Evolutionary conservation across 2,888 invertebrate genomes (phyloP).

Genomic region (Hirtodrosophila duncani): DNA sequence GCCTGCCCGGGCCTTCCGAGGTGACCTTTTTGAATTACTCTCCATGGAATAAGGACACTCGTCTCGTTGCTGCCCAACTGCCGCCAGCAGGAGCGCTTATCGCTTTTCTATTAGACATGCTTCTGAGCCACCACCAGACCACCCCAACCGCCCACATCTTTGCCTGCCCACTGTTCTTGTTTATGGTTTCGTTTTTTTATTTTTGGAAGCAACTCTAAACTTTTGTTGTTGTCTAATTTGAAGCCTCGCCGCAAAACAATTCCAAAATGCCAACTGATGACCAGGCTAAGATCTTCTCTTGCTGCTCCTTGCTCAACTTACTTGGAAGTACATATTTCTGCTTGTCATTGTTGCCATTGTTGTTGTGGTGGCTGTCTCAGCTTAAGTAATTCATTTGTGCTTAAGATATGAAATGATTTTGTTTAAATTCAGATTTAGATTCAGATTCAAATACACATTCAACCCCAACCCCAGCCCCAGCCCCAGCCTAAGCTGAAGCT

Average conservation of each 20-base stretch:
- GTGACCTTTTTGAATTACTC: constrained; percentile 67
- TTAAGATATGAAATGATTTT: constrained; percentile 62
- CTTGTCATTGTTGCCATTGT: constrained; percentile 10
- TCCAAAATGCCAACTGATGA: constrained; percentile 28
- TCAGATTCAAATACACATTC: constrained; percentile 66
- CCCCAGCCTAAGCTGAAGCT: too few relatives aligned
- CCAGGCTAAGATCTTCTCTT: constrained; percentile 30
- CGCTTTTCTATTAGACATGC: constrained; percentile 62
- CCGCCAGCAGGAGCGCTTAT: constrained; percentile 39
- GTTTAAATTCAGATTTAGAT: constrained; percentile 58
- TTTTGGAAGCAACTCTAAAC: constrained; percentile 1
- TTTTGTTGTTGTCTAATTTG: too few relatives aligned
- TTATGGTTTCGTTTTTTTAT: constrained; percentile 11
- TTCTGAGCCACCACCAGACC: constrained; percentile 12
- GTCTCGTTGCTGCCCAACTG: constrained; percentile 18
- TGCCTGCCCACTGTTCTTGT: constrained; percentile 3
- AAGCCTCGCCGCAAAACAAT: too few relatives aligned
- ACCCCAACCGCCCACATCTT: neutral
- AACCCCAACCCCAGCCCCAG: constrained; percentile 35
- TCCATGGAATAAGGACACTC: constrained; percentile 51
- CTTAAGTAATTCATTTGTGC: constrained; percentile 69
- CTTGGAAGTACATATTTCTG: constrained; percentile 15
- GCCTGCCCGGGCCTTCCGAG: constrained; percentile 25
- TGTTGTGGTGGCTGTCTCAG: constrained; percentile 27
- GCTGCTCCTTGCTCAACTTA: constrained; percentile 7